A percentile compares a stretch with the other conserved stretches of the same genome.
Evolutionary conservation across 2,113 vertebrate species (phyloP).

Genomic region (Baryphthengus martii): DNA sequence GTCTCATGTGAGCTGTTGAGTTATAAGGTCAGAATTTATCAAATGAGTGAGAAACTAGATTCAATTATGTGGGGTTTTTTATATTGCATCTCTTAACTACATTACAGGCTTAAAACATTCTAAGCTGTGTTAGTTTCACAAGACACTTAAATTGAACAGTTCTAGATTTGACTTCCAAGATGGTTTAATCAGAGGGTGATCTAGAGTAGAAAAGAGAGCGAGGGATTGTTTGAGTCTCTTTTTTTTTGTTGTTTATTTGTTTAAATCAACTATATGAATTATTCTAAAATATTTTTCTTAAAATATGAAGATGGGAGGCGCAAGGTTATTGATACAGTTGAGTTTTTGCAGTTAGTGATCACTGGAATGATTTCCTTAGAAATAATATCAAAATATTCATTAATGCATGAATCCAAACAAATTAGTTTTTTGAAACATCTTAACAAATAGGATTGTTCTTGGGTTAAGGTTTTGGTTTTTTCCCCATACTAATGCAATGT

Average conservation of each 20-base stretch:
- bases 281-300: background rate
- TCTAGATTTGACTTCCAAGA: background rate
- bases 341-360: background rate
- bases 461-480: background rate
- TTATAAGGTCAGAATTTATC: conserved; percentile 8
- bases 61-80: background rate
- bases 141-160: background rate
- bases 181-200: background rate
- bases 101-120: background rate
- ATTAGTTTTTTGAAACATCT: background rate
- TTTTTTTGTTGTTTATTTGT: too few species aligned
- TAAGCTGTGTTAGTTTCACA: background rate
- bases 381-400: background rate
- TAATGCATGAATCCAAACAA: background rate
- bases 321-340: background rate
- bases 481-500: background rate
- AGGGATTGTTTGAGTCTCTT: background rate
- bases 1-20: background rate
- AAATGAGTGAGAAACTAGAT: background rate
- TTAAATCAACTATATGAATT: background rate
- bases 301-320: background rate
- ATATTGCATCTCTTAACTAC: background rate
- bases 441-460: background rate
- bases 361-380: background rate
- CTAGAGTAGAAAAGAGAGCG: background rate